phyloP scores from a whole-genome alignment of 2,797 vertebrate genomes.

The Hoplostethus mediterraneus region DNA sequence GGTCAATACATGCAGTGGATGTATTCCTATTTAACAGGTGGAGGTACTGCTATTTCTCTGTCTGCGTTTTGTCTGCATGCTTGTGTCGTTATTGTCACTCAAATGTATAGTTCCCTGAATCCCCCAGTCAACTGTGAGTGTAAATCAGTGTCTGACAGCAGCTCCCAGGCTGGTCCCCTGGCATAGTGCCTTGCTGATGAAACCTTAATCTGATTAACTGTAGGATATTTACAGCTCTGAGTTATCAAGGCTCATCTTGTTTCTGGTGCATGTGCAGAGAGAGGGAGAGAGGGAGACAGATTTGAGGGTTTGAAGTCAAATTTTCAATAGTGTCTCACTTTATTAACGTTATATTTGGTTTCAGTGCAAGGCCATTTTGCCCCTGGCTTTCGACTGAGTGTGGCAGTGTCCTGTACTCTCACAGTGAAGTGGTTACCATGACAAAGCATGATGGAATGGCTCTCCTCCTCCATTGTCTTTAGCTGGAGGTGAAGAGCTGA shows the following conservation, averaged over 20 bases:
- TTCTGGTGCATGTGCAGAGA: slow-evolving; percentile 44
- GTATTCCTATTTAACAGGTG: not conserved
- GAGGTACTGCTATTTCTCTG: not conserved
- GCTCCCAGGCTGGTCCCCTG: slow-evolving; percentile 25
- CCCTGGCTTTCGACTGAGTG: slow-evolving; percentile 4
- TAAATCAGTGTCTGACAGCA: slow-evolving; percentile 42
- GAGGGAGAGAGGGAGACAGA: slow-evolving; percentile 10
- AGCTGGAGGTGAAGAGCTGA: slow-evolving; percentile 30
- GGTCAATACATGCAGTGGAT: not conserved
- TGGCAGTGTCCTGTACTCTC: slow-evolving; percentile 18
- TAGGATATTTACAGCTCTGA: slow-evolving; percentile 78
- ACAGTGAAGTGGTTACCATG: slow-evolving; percentile 4
- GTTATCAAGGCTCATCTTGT: slow-evolving; percentile 70
- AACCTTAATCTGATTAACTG: slow-evolving; percentile 81
- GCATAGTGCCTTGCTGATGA: slow-evolving; percentile 56
- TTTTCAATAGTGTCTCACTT: slow-evolving; percentile 8
- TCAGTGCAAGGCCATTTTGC: slow-evolving; percentile 11
- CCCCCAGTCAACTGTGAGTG: slow-evolving; percentile 42
- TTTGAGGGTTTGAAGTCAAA: slow-evolving; percentile 5
- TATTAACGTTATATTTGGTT: not conserved
- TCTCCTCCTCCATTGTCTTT: not conserved
- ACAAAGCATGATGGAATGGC: not conserved
- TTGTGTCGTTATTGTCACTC: not conserved
- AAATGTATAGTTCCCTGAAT: not conserved
- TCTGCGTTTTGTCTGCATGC: not conserved